Evolutionary conservation across 1,140 invertebrate species (phyloP).

Genomic region (Sitophilus oryzae): DNA sequence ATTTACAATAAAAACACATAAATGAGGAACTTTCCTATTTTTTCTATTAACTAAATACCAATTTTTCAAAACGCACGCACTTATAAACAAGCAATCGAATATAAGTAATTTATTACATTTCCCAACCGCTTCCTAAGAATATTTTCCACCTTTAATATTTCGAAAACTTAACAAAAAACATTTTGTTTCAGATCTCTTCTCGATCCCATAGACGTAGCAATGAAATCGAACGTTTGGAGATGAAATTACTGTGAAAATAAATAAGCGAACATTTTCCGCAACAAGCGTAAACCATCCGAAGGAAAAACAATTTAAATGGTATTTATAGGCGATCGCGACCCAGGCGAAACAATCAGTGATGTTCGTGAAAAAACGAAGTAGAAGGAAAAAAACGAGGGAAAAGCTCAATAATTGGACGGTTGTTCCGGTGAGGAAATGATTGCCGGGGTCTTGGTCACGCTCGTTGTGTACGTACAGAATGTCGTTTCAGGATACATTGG

Average conservation of each 20-base stretch:
- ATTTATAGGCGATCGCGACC: neutral
- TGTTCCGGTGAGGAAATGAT: slow-evolving; percentile 8
- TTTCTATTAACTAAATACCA: too few species aligned
- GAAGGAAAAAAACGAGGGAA: slow-evolving; percentile 8
- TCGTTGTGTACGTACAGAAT: slow-evolving; percentile 11
- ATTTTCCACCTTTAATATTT: too few species aligned
- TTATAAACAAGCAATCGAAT: too few species aligned
- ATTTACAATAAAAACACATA: too few species aligned
- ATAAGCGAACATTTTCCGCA: slow-evolving; percentile 13
- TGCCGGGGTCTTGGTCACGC: neutral
- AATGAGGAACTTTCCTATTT: too few species aligned
- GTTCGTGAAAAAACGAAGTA: slow-evolving; percentile 17
- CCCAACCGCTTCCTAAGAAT: too few species aligned
- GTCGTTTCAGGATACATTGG: slow-evolving; percentile 20
- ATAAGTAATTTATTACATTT: too few species aligned
- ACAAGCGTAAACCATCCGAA: slow-evolving; percentile 4
- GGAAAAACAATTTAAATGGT: slow-evolving; percentile 11
- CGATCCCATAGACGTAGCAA: neutral
- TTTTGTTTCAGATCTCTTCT: neutral
- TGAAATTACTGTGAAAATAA: slow-evolving; percentile 6
- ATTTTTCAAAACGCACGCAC: too few species aligned
- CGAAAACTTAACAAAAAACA: too few species aligned
- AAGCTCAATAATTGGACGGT: too few species aligned
- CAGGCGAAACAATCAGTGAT: slow-evolving; percentile 7
- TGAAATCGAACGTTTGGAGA: neutral